Evolutionary conservation across 1,140 invertebrate genomes (phyloP).

Genomic region (Hypothenemus hampei): DNA sequence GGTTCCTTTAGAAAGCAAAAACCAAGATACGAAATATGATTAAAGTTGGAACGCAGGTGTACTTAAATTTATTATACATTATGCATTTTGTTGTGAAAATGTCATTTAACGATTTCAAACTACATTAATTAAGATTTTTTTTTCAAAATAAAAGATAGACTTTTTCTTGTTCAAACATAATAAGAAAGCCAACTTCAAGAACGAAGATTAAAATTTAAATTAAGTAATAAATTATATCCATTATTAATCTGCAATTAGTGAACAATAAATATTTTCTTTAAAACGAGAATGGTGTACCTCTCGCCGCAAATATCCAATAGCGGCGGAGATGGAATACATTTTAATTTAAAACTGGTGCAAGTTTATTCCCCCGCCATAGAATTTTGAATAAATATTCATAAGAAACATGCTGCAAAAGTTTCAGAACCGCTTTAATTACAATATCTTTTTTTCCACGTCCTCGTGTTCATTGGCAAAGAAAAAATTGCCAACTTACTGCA

Average conservation of each 20-base stretch:
- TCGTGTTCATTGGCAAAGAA: slow-evolving; percentile 12
- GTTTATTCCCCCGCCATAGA: slow-evolving; percentile 21
- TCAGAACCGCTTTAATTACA: slow-evolving; percentile 20
- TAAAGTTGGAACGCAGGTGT: slow-evolving; percentile 9
- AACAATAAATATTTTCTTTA: slow-evolving; percentile 3
- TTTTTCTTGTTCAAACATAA: too few species aligned
- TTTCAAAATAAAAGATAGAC: too few species aligned
- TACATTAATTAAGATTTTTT: too few species aligned
- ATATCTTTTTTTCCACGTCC: slow-evolving; percentile 8
- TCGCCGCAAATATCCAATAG: slow-evolving; percentile 3
- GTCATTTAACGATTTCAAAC: too few species aligned
- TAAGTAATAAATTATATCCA: background rate
- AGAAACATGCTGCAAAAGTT: slow-evolving; percentile 23
- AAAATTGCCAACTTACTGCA: slow-evolving; percentile 22
- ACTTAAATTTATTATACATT: slow-evolving; percentile 5
- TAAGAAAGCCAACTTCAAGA: too few species aligned
- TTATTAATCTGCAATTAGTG: background rate
- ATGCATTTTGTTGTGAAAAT: slow-evolving; percentile 7
- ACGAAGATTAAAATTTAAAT: background rate
- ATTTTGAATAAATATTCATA: slow-evolving; percentile 28
- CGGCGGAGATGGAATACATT: slow-evolving; percentile 9
- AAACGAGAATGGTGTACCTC: background rate
- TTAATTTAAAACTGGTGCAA: slow-evolving; percentile 28
- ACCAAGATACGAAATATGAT: slow-evolving; percentile 16
- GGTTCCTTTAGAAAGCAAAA: slow-evolving; percentile 13